phyloP scores from a whole-genome alignment of 2,113 vertebrate genomes.

The Lepus europaeus region DNA sequence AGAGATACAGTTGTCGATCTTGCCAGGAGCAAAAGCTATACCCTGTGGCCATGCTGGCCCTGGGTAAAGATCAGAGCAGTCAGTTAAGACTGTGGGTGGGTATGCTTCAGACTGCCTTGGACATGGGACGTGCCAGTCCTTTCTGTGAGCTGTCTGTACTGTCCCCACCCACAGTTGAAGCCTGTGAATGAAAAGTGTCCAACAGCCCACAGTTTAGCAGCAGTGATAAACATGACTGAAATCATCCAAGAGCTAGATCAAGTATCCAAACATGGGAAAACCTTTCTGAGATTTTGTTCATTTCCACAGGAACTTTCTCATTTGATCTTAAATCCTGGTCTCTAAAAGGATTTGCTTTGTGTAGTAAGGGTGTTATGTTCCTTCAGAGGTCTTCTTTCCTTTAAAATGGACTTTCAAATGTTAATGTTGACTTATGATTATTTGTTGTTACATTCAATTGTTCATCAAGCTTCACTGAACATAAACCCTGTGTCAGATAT shows the following conservation, averaged over 20 bases:
- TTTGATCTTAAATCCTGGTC: slow-evolving; percentile 20
- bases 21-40: neutral
- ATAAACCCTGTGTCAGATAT: neutral
- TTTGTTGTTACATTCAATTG: neutral
- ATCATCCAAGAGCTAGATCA: slow-evolving; percentile 43
- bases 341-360: slow-evolving; percentile 19
- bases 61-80: neutral
- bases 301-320: neutral
- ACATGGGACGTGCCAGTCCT: neutral
- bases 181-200: neutral
- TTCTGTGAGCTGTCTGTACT: neutral
- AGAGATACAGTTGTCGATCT: neutral
- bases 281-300: slow-evolving; percentile 41
- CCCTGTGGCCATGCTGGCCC: neutral
- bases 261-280: neutral
- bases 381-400: neutral
- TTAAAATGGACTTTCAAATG: slow-evolving; percentile 22
- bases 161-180: neutral
- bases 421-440: neutral
- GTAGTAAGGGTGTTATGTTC: neutral
- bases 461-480: neutral
- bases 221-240: neutral
- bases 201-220: slow-evolving; percentile 34
- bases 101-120: neutral
- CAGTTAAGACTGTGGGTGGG: neutral